Percentiles rank a stretch among this genome's conserved stretches.
phyloP scores from a whole-genome alignment of 2,888 invertebrate genomes.

The Fabriciana adippe region DNA sequence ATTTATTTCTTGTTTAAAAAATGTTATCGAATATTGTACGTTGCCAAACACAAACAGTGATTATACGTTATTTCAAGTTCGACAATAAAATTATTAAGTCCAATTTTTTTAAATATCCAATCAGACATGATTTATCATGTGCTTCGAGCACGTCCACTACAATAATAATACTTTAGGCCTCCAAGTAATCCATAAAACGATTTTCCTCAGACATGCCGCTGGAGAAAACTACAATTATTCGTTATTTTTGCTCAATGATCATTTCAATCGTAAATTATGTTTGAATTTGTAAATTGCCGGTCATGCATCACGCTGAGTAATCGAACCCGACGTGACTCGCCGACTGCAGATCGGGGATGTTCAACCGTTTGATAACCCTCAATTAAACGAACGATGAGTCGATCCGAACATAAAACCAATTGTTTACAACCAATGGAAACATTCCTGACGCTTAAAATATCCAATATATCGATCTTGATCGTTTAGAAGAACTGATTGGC shows the following conservation, averaged over 20 bases:
- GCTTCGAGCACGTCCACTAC: slow-evolving; percentile 32
- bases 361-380: slow-evolving; percentile 38
- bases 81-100: slow-evolving; percentile 33
- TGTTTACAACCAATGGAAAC: slow-evolving; percentile 52
- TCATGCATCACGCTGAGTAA: slow-evolving; percentile 38
- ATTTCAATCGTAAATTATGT: slow-evolving; percentile 36
- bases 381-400: slow-evolving; percentile 46
- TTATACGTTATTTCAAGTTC: slow-evolving; percentile 29
- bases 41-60: slow-evolving; percentile 15
- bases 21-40: neutral
- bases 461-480: slow-evolving; percentile 22
- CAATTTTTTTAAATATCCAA: slow-evolving; percentile 33
- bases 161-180: slow-evolving; percentile 31
- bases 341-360: slow-evolving; percentile 26
- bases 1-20: slow-evolving; percentile 1
- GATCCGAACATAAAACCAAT: slow-evolving; percentile 55
- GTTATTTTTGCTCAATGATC: slow-evolving; percentile 29
- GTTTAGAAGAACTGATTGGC: slow-evolving; percentile 22
- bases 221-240: slow-evolving; percentile 24
- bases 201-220: slow-evolving; percentile 31
- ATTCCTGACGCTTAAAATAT: slow-evolving; percentile 29
- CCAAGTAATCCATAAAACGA: slow-evolving; percentile 33
- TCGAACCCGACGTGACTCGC: slow-evolving; percentile 33
- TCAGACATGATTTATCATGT: slow-evolving; percentile 37
- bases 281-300: slow-evolving; percentile 37